Evolutionary conservation across 2,113 vertebrate species (phyloP), one percentile per base, ranked within the genome.

Genomic region (Brienomyrus brachyistius): DNA sequence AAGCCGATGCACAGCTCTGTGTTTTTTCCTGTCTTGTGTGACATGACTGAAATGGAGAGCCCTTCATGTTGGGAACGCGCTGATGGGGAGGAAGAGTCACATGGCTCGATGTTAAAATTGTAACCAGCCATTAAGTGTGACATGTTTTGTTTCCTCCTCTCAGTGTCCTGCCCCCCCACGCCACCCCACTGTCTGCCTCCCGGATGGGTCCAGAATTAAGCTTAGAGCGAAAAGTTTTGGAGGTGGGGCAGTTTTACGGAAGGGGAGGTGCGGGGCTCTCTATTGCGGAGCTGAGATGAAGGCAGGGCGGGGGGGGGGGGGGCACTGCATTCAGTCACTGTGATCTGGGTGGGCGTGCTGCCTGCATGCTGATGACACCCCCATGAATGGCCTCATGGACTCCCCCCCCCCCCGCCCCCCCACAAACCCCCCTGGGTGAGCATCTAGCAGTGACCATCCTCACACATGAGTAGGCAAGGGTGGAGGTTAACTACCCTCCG

Each of bases 311-410:
- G n/a, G n/a, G n/a, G 0, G 31, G 91, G 48, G 95, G 94, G 96
- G 95, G 96, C 96, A 96, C 95, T 95, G 97, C 96, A 97, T 98
- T 97, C 97, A 98, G 96, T 96, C 96, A 96, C 95, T 95, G 94
- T 96, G 96, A 95, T 96, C 94, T 93, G 93, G 93, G 91, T 91
- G 50, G 85, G 94, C 95, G 95, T 95, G 96, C 97, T 90, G 94
- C 92, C 95, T 97, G 97, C 96, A 98, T 98, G 96, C 97, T 97
- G 96, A 98, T 98, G 93, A 94, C n/a, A 95, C 93, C 94, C 91
- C 94, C 93, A 96, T 97, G 96, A 98, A 97, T 97, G 95, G 96
- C 95, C 94, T 96, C 95, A 96, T 97, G 96, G 96, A 97, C 95
- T 92, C 95, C 91, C 91, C 92, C 93, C 92, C 95, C 94, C 43